Percentiles rank a stretch among this genome's conserved stretches.
Conservation (phyloP, 2,113 vertebrate species). For the Onychorhynchus coronatus region DNA sequence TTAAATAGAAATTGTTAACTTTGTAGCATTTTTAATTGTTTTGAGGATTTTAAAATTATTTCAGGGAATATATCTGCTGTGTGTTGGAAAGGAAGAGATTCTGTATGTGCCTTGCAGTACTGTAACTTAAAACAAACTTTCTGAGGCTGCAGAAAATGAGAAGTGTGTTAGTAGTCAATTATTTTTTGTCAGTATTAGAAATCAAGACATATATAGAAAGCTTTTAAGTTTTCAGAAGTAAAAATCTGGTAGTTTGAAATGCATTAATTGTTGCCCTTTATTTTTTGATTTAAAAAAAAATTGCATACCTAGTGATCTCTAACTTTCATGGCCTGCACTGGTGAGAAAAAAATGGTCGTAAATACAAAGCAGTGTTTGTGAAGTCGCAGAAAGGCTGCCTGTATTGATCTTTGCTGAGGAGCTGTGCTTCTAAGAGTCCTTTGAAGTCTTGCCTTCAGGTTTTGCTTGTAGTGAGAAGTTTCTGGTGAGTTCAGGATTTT, state of each 20-base stretch:
- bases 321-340: neutral
- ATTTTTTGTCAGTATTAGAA: constrained; percentile 59
- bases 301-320: neutral
- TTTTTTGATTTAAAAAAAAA: constrained; percentile 19
- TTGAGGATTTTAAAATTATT: constrained; percentile 72
- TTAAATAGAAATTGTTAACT: constrained; percentile 70
- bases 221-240: constrained; percentile 62
- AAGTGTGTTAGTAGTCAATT: constrained; percentile 39
- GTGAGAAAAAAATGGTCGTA: neutral
- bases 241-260: constrained; percentile 62
- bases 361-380: neutral
- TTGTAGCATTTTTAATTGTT: constrained; percentile 78
- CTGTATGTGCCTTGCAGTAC: constrained; percentile 83
- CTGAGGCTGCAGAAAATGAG: constrained; percentile 62
- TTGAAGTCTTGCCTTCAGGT: neutral
- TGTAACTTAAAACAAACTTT: constrained; percentile 68
- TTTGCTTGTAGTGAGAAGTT: neutral
- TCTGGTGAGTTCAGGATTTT: neutral
- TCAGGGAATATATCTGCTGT: constrained; percentile 78
- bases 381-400: neutral
- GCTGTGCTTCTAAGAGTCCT: neutral
- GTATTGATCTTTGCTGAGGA: neutral
- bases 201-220: constrained; percentile 54
- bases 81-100: constrained; percentile 70
- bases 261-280: constrained; percentile 1